Evolutionary conservation across 2,888 invertebrate genomes (phyloP).

Genomic region (Belgica antarctica): DNA sequence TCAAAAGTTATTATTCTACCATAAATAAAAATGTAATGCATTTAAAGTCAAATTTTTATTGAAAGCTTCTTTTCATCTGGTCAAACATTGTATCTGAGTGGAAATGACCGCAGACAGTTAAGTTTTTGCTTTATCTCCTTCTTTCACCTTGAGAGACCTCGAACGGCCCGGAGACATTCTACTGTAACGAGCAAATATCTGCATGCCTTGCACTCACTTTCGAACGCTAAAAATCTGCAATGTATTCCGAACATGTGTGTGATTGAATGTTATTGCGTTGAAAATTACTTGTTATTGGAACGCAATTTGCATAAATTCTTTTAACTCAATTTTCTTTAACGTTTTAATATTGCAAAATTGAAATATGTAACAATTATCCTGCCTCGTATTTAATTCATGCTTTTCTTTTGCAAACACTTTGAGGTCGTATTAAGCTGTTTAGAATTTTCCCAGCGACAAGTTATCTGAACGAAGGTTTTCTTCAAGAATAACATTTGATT

Average conservation of each 20-base stretch:
- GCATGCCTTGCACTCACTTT: not conserved
- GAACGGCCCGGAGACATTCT: slow-evolving; percentile 5
- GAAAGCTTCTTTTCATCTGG: slow-evolving; percentile 4
- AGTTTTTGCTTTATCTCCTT: not conserved
- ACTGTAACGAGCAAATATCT: not conserved
- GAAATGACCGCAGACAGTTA: slow-evolving; percentile 10
- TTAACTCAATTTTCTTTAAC: not conserved
- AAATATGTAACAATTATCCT: not conserved
- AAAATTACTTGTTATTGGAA: slow-evolving; percentile 8
- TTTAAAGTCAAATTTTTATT: too few relatives aligned
- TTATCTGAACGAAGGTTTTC: not conserved
- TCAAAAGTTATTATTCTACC: too few relatives aligned
- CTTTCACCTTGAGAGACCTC: slow-evolving; percentile 14
- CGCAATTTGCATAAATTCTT: slow-evolving; percentile 26
- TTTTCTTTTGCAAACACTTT: not conserved
- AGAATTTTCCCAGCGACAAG: not conserved
- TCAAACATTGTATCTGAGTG: not conserved
- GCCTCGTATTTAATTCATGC: slow-evolving; percentile 7
- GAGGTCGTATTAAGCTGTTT: not conserved
- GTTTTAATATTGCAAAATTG: not conserved
- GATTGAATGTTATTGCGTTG: slow-evolving; percentile 18
- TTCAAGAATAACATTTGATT: not conserved
- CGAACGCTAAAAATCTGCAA: not conserved
- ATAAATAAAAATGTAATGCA: not conserved
- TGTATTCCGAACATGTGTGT: not conserved